Conservation (phyloP, 2,888 invertebrate genomes). For the Agrypnus murinus region DNA sequence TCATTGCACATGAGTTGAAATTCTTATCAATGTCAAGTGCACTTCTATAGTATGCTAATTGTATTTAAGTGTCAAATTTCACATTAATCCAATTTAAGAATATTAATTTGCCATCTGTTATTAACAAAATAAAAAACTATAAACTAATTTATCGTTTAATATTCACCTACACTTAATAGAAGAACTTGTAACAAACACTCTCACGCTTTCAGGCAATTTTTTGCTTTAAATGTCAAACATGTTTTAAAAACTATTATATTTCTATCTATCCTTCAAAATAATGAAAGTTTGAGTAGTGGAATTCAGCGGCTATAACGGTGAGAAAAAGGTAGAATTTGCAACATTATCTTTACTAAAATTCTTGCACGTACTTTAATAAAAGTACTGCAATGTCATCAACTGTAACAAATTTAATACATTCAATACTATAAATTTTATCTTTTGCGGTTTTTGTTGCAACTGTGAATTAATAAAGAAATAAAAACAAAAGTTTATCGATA, state of each 20-base stretch:
- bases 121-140: too few species aligned
- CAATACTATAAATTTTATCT: neutral
- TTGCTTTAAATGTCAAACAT: conserved; percentile 19
- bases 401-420: neutral
- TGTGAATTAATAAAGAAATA: neutral
- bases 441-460: neutral
- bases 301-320: conserved; percentile 20
- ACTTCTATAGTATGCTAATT: too few species aligned
- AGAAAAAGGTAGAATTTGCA: conserved; percentile 25
- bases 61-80: too few species aligned
- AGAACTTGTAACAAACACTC: neutral
- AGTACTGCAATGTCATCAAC: conserved; percentile 24
- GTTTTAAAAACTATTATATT: conserved; percentile 3
- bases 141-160: too few species aligned
- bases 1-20: too few species aligned
- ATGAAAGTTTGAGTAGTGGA: conserved; percentile 30
- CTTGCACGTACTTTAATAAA: conserved; percentile 3
- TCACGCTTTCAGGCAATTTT: conserved; percentile 21
- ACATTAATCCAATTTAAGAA: too few species aligned
- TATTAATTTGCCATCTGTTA: too few species aligned
- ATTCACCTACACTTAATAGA: too few species aligned
- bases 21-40: too few species aligned
- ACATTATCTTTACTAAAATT: conserved; percentile 6
- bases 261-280: conserved; percentile 30
- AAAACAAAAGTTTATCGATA: neutral